Conservation (phyloP, 2,113 vertebrate genomes). For the Burhinus oedicnemus region DNA sequence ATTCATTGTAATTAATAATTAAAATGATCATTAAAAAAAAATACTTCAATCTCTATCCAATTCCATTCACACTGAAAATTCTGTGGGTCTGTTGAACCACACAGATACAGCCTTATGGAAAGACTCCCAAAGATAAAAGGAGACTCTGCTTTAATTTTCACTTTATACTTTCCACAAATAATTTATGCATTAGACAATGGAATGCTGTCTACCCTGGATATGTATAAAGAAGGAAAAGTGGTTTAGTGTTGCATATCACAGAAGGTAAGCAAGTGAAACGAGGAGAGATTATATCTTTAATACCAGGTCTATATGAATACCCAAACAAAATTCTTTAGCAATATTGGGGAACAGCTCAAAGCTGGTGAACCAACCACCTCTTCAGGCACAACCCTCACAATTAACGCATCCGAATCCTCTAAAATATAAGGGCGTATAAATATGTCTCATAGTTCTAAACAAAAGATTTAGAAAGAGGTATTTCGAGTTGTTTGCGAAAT, state of each 20-base stretch:
- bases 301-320: background rate
- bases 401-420: background rate
- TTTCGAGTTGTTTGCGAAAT: background rate
- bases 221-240: constrained; percentile 10
- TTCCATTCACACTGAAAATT: background rate
- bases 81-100: background rate
- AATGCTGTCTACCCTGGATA: background rate
- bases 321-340: constrained; percentile 22
- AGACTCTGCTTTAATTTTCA: background rate
- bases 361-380: background rate
- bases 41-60: background rate
- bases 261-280: constrained; percentile 20
- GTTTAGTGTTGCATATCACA: background rate
- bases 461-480: background rate
- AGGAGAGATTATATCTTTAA: constrained; percentile 4
- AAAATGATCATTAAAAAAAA: background rate
- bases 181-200: background rate
- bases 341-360: background rate
- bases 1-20: constrained; percentile 14
- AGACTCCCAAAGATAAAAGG: background rate
- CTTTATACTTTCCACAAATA: background rate
- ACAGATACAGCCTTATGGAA: background rate
- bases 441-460: background rate
- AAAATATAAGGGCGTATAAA: background rate
- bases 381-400: background rate